Evolutionary conservation across 2,888 invertebrate species (phyloP).

Genomic region (Synergus laeviventris): DNA sequence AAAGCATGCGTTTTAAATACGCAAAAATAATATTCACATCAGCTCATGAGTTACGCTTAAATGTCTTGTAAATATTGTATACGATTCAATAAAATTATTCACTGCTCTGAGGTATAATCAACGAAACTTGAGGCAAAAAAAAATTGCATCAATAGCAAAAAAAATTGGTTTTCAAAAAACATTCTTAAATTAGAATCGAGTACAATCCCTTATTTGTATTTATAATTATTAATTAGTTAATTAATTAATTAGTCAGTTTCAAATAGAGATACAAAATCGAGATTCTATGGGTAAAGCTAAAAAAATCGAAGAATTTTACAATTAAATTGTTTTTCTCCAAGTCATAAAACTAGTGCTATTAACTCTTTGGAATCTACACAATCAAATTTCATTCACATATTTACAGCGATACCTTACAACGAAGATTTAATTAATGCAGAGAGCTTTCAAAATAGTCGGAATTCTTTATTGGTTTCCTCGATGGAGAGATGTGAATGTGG

Average conservation of each 20-base stretch:
- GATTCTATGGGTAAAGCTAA: constrained; percentile 13
- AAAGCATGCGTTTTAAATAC: constrained; percentile 32
- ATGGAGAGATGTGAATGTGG: constrained; percentile 48
- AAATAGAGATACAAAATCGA: constrained; percentile 10
- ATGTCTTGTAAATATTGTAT: constrained; percentile 6
- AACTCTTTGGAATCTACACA: constrained; percentile 41
- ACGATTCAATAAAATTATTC: constrained; percentile 7
- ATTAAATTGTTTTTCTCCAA: neutral
- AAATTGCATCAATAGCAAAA: constrained; percentile 4
- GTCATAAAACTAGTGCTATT: constrained; percentile 39
- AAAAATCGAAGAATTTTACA: constrained; percentile 1
- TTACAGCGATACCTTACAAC: constrained; percentile 47
- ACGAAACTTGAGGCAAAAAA: constrained; percentile 4
- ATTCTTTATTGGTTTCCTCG: constrained; percentile 1
- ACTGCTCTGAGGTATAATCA: constrained; percentile 2
- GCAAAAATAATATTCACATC: constrained; percentile 34
- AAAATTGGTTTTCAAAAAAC: neutral
- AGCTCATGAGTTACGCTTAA: constrained; percentile 6
- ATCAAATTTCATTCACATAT: constrained; percentile 48
- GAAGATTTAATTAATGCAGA: constrained; percentile 45
- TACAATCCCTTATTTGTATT: neutral
- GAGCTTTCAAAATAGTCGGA: constrained; percentile 36
- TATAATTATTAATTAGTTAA: constrained; percentile 6
- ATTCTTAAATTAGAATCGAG: constrained; percentile 2
- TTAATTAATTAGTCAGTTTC: neutral